Base-by-base conservation (phyloP, 2,888 invertebrate species). In the Diloba caeruleocephala region DNA sequence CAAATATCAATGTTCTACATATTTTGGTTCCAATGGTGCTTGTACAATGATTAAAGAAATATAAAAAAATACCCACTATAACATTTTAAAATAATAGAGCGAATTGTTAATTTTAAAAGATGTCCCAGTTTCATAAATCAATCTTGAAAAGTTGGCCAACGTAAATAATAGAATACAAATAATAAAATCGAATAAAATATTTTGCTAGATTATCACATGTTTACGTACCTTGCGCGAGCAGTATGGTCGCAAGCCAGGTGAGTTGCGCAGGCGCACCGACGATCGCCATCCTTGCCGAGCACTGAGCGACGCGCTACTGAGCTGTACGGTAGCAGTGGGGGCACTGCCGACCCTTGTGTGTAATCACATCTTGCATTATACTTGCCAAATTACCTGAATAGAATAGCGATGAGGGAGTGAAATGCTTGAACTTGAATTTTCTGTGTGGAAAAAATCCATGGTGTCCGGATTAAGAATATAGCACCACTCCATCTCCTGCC, bases 211-310 rank as follows among this genome's bases (percentile, higher is more conserved):
- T 8, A 33, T 31, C 50, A 45, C 41, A 45, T 52, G 34, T 43
- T 39, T 36, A 62, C 61, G 7, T 79, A 84, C 84, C 82, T 65
- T 71, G 67, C 32, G 57, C 46, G 39, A 77, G 55, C 39, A 74
- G 39, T 44, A 68, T 55, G 31, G 62, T 50, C 41, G 66, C 67
- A 49, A 76, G 34, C 49, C 54, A 55, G 44, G 64, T 62, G 48
- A 74, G 9, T 14, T 53, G 62, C 62, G 58, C 61, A 25, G 23
- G 53, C 58, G 60, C 76, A 55, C 61, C 62, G 46, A 39, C 45
- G 39, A 64, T 62, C 64, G 76, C 71, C 87, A 87, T 87, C 79
- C 81, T 85, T 74, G 68, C 76, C 45, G 57, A 42, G 21, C 60
- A 36, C 55, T 42, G 59, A 38, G 29, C 49, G 29, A 49, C 14